Evolutionary conservation across 2,888 invertebrate species (phyloP).

Genomic region (Sinohyriopsis cumingii): DNA sequence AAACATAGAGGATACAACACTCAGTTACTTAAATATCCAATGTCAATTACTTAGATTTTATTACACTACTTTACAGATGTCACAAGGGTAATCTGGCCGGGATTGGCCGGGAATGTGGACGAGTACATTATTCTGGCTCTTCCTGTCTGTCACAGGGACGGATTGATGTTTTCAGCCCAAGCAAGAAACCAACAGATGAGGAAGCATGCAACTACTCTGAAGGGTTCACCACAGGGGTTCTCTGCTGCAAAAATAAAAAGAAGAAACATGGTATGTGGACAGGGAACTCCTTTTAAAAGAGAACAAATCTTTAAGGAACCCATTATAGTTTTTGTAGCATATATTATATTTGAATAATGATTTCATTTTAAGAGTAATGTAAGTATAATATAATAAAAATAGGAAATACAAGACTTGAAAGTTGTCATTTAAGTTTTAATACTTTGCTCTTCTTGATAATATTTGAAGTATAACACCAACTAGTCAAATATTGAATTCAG

Average conservation of each 20-base stretch:
- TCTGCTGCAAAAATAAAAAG: constrained; percentile 63
- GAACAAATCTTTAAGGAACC: background rate
- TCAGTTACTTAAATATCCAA: too few relatives aligned
- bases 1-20: too few relatives aligned
- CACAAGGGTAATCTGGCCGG: constrained; percentile 62
- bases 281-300: constrained; percentile 5
- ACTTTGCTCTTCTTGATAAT: too few relatives aligned
- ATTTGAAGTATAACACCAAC: too few relatives aligned
- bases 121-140: constrained; percentile 47
- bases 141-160: constrained; percentile 66
- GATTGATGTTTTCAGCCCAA: constrained; percentile 64
- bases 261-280: constrained; percentile 4
- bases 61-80: constrained; percentile 49
- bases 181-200: constrained; percentile 24
- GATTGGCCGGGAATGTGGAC: constrained; percentile 62
- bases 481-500: too few relatives aligned
- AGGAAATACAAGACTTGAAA: too few relatives aligned
- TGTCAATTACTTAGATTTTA: background rate
- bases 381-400: too few relatives aligned
- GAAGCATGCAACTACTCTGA: constrained; percentile 60
- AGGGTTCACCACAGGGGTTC: constrained; percentile 62
- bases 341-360: too few relatives aligned
- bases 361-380: too few relatives aligned
- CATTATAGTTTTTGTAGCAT: too few relatives aligned
- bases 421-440: too few relatives aligned